Conservation (phyloP, 2,888 invertebrate genomes). For the Eupithecia exiguata region DNA sequence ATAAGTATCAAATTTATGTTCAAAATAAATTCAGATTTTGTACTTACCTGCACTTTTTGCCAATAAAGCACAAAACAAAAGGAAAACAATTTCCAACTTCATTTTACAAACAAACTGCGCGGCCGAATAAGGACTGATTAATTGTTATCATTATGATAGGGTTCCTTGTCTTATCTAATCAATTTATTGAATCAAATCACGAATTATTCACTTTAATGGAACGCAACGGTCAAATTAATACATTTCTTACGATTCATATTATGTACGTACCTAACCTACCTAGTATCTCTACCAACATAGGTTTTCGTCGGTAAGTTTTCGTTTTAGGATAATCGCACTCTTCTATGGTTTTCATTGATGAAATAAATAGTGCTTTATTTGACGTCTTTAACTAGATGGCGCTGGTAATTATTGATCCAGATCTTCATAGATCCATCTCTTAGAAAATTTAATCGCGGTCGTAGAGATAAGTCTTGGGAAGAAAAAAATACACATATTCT, state of each 20-base stretch:
- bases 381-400: too few relatives aligned
- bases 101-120: conserved; percentile 42
- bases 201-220: conserved; percentile 9
- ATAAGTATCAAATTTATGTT: too few relatives aligned
- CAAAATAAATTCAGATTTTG: neutral
- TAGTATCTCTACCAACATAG: neutral
- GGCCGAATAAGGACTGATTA: conserved; percentile 15
- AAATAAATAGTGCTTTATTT: too few relatives aligned
- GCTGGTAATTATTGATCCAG: too few relatives aligned
- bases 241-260: neutral
- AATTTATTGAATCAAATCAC: conserved; percentile 23
- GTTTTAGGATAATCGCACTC: too few relatives aligned
- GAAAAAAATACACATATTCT: neutral
- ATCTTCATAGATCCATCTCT: neutral
- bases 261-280: neutral
- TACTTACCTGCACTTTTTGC: conserved; percentile 62
- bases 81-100: conserved; percentile 56
- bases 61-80: conserved; percentile 57
- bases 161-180: conserved; percentile 26
- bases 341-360: too few relatives aligned
- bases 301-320: neutral
- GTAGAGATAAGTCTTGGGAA: neutral
- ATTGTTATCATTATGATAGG: conserved; percentile 19
- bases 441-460: neutral
- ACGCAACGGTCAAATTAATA: neutral